Conservation (phyloP, 2,113 vertebrate genomes). For the Serilophus lunatus region DNA sequence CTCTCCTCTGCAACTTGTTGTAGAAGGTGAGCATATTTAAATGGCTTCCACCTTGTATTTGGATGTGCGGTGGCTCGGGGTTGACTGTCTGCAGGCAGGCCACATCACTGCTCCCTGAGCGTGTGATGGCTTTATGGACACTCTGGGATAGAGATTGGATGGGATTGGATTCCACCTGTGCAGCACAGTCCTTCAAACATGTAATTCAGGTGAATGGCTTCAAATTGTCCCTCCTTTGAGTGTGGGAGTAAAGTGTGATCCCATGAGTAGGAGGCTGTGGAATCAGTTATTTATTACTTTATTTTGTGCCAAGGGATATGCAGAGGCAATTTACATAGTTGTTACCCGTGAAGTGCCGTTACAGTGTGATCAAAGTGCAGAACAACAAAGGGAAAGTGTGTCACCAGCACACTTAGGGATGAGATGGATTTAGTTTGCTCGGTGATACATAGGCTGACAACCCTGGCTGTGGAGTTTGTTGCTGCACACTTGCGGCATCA, state of each 20-base stretch:
- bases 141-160: fast-evolving
- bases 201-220: neutral
- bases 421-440: neutral
- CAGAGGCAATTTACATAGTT: neutral
- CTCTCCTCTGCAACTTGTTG: neutral
- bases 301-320: neutral
- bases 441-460: neutral
- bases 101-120: neutral
- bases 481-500: neutral
- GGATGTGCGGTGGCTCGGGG: neutral
- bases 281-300: neutral
- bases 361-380: conserved; percentile 43
- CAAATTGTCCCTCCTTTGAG: neutral
- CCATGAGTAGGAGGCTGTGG: neutral
- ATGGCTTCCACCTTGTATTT: neutral
- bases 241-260: neutral
- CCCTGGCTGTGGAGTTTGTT: neutral
- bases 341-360: neutral
- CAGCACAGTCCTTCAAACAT: neutral
- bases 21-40: neutral
- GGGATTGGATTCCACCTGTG: neutral
- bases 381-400: neutral
- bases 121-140: neutral
- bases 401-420: neutral
- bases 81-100: neutral